Conservation (phyloP, 2,113 vertebrate genomes). For the Climacteris rufus region DNA sequence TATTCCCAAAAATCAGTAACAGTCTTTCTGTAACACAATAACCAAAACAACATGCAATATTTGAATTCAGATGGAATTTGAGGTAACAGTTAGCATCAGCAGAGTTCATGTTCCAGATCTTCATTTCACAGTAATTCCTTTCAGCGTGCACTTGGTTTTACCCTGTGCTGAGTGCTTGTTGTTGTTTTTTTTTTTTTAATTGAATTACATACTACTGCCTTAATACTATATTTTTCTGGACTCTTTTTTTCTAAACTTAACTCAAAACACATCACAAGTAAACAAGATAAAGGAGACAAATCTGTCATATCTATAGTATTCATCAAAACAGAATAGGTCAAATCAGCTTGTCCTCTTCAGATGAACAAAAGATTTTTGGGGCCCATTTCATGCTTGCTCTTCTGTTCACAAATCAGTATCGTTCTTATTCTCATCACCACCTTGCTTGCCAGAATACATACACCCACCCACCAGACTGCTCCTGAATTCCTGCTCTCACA, state of each 20-base stretch:
- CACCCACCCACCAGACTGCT: background rate
- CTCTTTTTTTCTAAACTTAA: background rate
- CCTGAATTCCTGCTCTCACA: background rate
- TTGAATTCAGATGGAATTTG: background rate
- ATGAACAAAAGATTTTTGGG: background rate
- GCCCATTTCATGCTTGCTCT: background rate
- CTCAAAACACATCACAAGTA: background rate
- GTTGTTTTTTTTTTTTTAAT: background rate
- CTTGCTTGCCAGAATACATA: background rate
- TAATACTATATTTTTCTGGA: background rate
- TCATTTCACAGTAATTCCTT: background rate
- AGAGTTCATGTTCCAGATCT: background rate
- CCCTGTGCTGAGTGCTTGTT: background rate
- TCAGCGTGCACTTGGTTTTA: background rate
- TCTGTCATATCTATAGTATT: background rate
- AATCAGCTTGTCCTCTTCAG: background rate
- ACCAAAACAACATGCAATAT: background rate
- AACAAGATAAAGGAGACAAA: background rate
- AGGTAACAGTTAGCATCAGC: background rate
- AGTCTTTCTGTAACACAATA: background rate
- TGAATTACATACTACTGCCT: background rate
- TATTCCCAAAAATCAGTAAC: background rate
- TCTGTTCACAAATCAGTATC: background rate
- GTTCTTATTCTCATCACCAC: background rate
- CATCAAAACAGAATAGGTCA: background rate